Evolutionary conservation across 35 echinoderm and acorn worm species (phyloP).

Genomic region (Amphiura filiformis): DNA sequence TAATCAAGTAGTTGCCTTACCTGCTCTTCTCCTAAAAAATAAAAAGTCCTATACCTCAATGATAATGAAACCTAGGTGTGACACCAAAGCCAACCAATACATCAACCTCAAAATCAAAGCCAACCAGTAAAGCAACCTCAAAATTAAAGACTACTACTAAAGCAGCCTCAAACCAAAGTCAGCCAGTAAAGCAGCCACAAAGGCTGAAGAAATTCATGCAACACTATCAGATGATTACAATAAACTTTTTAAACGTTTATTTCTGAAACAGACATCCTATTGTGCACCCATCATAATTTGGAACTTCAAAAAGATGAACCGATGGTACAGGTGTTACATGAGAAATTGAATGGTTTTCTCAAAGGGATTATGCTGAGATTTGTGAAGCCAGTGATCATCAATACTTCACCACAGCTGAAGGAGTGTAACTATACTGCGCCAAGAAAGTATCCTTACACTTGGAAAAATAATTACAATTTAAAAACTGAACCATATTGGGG

Average conservation of each 20-base stretch:
- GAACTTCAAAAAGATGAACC: conserved; percentile 71
- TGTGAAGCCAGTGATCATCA: conserved; percentile 46
- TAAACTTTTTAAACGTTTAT: conserved; percentile 50
- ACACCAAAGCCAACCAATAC: conserved; percentile 9
- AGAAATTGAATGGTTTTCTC: conserved; percentile 49
- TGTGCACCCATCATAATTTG: conserved; percentile 36
- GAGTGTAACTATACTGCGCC: conserved; percentile 57
- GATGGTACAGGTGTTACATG: conserved; percentile 35
- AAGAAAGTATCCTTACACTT: too few species aligned
- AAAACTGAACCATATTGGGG: too few species aligned
- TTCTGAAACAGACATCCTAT: conserved; percentile 45
- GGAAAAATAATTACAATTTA: too few species aligned
- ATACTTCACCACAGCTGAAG: conserved; percentile 1
- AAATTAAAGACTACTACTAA: neutral
- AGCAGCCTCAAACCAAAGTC: conserved; percentile 23
- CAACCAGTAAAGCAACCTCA: neutral
- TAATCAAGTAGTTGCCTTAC: too few species aligned
- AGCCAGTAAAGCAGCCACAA: conserved; percentile 31
- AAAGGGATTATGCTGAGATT: conserved; percentile 40
- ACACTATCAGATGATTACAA: conserved; percentile 49
- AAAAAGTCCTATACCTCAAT: too few species aligned
- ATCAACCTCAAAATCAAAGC: conserved; percentile 10
- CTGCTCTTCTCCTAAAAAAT: too few species aligned
- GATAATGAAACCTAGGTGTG: neutral
- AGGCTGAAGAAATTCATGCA: conserved; percentile 34